Evolutionary conservation across 2,797 vertebrate species (phyloP).

Genomic region (Heliangelus exortis): DNA sequence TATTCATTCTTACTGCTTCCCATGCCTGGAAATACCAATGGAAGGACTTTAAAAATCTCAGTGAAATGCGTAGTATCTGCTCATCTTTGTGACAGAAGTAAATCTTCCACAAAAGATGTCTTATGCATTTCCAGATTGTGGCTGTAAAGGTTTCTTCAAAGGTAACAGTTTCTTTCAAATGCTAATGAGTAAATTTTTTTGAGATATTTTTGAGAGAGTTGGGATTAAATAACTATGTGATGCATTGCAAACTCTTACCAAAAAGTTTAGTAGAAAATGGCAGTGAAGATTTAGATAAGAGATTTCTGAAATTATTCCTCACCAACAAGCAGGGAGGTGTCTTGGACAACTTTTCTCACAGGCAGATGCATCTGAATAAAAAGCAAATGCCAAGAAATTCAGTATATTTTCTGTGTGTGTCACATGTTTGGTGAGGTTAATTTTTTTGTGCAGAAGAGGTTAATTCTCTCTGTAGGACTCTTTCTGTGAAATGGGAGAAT

Average conservation of each 20-base stretch:
- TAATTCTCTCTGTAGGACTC: background rate
- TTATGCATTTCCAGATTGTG: background rate
- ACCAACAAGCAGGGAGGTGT: background rate
- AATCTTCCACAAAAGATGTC: background rate
- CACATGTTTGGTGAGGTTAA: background rate
- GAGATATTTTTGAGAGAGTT: background rate
- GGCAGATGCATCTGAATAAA: background rate
- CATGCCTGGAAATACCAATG: background rate
- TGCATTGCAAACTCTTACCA: background rate
- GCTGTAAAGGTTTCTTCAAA: slow-evolving; percentile 7
- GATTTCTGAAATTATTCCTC: slow-evolving; percentile 5
- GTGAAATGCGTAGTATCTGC: background rate
- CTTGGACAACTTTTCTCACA: slow-evolving; percentile 3
- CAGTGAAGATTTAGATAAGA: slow-evolving; percentile 2
- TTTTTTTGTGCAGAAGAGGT: background rate
- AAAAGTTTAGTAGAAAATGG: background rate
- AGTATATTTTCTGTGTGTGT: background rate
- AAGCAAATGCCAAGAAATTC: slow-evolving; percentile 18
- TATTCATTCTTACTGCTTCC: background rate
- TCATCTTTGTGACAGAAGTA: background rate
- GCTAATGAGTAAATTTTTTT: background rate
- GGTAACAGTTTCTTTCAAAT: slow-evolving; percentile 22
- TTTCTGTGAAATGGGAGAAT: background rate
- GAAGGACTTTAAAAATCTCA: background rate
- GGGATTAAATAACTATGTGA: background rate